Base-by-base conservation (phyloP, 2,888 invertebrate species). In the Pyrocoelia pectoralis region DNA sequence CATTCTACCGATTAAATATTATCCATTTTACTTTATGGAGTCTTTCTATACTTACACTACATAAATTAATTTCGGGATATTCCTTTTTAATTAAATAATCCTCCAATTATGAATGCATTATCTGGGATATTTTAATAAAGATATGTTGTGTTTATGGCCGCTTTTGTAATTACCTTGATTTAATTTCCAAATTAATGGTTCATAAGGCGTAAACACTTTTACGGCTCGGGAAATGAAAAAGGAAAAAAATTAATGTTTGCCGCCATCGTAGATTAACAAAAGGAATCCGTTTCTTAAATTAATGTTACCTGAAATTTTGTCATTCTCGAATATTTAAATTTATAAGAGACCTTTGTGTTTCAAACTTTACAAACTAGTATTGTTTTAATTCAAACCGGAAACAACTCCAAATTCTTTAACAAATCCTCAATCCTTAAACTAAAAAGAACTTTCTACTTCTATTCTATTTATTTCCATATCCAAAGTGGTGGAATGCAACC, bases 51-150 rank as follows among this genome's bases (percentile, higher is more conserved):
- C 15, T 14, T 43, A 43, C 13, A n/a, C 8, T 12, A 43, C 8
- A 14, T 2, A 43, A 13, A 43, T 43, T 43, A 13, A 12, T 38
- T 38, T 9, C 5, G 9, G 9, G 29, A 29, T 29, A 29, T 9
- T 8, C 29, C 29, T 43, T 43, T 43, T 24, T 24, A 24, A 24
- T 24, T 24, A 43, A 43, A 43, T 43, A 43, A 43, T 43, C 14
- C 15, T 8, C 13, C 15, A 43, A 43, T 43, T 43, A 43, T 6
- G 43, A 43, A 15, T 12, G 4, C 15, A 43, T 43, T 14, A 43
- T 43, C 43, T 43, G 43, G 13, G 43, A 43, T 43, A 43, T 43
- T 43, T 43, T 43, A 13, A 13, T 43, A 43, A 43, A 43, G 43
- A 43, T 14, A 14, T 43, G 12, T n/a, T 8, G 8, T 13, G 43